A percentile compares a stretch with the other conserved stretches of the same genome.
phyloP scores from a whole-genome alignment of 1,140 invertebrate species.

The Drosophila nigromelanica region DNA sequence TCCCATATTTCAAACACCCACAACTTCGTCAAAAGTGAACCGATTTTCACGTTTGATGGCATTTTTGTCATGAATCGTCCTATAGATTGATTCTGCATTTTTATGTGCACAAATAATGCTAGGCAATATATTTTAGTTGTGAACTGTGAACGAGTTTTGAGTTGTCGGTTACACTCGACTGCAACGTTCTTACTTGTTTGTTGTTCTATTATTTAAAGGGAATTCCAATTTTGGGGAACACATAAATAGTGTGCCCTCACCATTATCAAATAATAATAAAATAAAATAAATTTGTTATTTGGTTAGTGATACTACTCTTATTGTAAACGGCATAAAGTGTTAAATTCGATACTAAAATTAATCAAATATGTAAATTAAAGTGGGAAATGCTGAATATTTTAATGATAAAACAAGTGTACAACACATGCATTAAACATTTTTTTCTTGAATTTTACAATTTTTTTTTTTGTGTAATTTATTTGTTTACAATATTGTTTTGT shows the following conservation, averaged over 20 bases:
- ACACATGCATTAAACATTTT: conserved; percentile 15
- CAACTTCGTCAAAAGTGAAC: too few relatives aligned
- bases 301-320: not conserved
- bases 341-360: conserved; percentile 14
- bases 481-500: conserved; percentile 64
- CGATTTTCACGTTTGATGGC: too few relatives aligned
- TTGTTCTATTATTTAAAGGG: not conserved
- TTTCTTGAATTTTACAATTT: not conserved
- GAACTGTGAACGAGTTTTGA: too few relatives aligned
- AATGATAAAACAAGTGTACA: conserved; percentile 4
- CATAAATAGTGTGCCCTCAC: not conserved
- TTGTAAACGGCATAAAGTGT: not conserved
- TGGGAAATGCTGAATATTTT: conserved; percentile 26
- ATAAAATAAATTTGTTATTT: not conserved
- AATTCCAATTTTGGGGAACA: not conserved
- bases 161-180: too few relatives aligned
- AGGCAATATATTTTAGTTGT: too few relatives aligned
- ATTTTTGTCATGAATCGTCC: too few relatives aligned
- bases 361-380: conserved; percentile 36
- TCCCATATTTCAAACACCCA: too few relatives aligned
- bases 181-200: too few relatives aligned
- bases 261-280: too few relatives aligned
- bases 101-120: too few relatives aligned
- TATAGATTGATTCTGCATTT: too few relatives aligned
- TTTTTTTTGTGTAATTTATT: conserved; percentile 34